phyloP scores from a whole-genome alignment of 2,888 invertebrate species.

The Ecdyonurus torrentis region DNA sequence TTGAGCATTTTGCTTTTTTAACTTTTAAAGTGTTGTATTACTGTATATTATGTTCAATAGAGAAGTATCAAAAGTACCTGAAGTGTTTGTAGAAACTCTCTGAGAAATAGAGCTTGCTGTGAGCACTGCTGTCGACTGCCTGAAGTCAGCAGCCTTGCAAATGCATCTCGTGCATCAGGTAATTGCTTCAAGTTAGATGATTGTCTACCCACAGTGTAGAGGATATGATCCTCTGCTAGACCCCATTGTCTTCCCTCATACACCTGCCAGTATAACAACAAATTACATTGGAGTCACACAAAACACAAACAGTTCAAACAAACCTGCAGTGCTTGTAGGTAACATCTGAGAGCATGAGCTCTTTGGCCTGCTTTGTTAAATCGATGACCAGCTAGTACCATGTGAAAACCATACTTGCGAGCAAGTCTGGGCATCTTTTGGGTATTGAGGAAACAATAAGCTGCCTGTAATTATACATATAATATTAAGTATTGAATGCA shows the following conservation, averaged over 20 bases:
- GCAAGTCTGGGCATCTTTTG: slow-evolving; percentile 52
- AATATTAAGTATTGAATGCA: not conserved
- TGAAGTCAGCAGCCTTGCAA: slow-evolving; percentile 52
- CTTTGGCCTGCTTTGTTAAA: slow-evolving; percentile 86
- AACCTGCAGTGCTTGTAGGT: slow-evolving; percentile 81
- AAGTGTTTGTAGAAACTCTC: slow-evolving; percentile 73
- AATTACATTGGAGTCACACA: too few relatives aligned
- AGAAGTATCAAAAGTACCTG: slow-evolving; percentile 40
- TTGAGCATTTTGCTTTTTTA: too few relatives aligned
- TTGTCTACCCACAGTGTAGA: slow-evolving; percentile 83
- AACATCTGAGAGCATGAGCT: slow-evolving; percentile 81
- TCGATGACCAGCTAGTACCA: slow-evolving; percentile 90
- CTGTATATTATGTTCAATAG: too few relatives aligned
- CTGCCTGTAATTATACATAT: slow-evolving; percentile 19
- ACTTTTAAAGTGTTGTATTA: too few relatives aligned
- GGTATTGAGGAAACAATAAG: slow-evolving; percentile 67
- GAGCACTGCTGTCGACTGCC: slow-evolving; percentile 49
- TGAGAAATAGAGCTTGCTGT: slow-evolving; percentile 65
- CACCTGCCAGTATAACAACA: slow-evolving; percentile 32
- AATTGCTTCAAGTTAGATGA: slow-evolving; percentile 62
- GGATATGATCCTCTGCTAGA: slow-evolving; percentile 87
- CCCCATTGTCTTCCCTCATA: slow-evolving; percentile 71
- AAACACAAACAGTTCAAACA: slow-evolving; percentile 5
- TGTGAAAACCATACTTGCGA: slow-evolving; percentile 90
- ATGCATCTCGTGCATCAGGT: slow-evolving; percentile 52